Conservation (phyloP, 2,797 vertebrate species). For the Pterois miles region DNA sequence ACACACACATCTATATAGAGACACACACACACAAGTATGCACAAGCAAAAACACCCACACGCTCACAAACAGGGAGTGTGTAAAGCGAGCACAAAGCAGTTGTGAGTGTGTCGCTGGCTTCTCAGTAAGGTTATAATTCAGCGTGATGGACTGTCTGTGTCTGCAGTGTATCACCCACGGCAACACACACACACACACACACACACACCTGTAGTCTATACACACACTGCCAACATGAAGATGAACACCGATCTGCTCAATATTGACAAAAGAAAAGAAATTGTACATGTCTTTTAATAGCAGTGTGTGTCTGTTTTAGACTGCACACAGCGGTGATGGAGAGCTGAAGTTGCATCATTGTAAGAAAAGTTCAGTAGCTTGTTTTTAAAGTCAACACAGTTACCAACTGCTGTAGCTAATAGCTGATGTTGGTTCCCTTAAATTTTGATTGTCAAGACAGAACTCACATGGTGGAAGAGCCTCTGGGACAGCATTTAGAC, state of each 20-base stretch:
- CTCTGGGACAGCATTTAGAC: neutral
- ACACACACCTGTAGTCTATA: constrained; percentile 40
- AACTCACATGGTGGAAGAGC: neutral
- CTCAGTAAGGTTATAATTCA: constrained; percentile 72
- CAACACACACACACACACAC: constrained; percentile 21
- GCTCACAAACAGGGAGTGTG: constrained; percentile 24
- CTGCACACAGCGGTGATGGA: neutral
- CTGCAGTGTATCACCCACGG: constrained; percentile 65
- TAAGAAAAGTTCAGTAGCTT: neutral
- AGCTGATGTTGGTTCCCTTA: neutral
- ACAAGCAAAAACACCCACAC: constrained; percentile 40
- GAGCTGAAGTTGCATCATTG: neutral
- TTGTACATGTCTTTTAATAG: constrained; percentile 5
- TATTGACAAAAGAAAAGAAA: constrained; percentile 26
- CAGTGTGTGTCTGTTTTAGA: neutral
- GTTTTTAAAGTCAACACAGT: neutral
- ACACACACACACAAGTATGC: constrained; percentile 9
- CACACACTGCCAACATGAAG: constrained; percentile 26
- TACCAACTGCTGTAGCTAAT: neutral
- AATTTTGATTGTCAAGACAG: neutral
- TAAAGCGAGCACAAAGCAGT: constrained; percentile 64
- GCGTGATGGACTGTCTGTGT: constrained; percentile 70
- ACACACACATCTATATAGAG: constrained; percentile 9
- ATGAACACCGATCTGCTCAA: constrained; percentile 41
- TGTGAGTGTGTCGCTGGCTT: constrained; percentile 43